Conservation (phyloP, 2,888 invertebrate genomes). For the Eucriotettix oculatus region DNA sequence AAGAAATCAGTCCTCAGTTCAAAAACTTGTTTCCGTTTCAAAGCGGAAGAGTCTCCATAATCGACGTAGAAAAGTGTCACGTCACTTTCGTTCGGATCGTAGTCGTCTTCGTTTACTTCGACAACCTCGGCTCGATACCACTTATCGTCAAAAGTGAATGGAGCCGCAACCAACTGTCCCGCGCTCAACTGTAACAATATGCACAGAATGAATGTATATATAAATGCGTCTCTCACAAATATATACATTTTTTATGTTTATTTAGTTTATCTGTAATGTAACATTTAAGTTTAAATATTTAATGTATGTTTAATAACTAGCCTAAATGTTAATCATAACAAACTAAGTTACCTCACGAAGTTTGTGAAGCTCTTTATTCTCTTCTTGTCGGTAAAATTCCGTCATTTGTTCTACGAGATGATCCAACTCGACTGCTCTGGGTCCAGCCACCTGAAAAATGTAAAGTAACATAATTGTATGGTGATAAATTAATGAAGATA, state of each 20-base stretch:
- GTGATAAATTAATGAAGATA: background rate
- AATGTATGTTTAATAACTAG: no score
- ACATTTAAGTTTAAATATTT: no score
- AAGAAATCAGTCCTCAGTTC: constrained; percentile 61
- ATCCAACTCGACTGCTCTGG: constrained; percentile 58
- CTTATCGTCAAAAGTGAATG: constrained; percentile 62
- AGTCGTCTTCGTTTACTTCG: constrained; percentile 42
- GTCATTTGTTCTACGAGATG: constrained; percentile 69
- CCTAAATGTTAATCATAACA: background rate
- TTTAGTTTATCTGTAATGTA: no score
- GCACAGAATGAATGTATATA: no score
- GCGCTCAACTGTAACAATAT: constrained; percentile 30
- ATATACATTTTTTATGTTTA: no score
- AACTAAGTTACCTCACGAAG: constrained; percentile 22
- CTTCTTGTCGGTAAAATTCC: constrained; percentile 49
- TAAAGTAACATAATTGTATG: no score
- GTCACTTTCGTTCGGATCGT: constrained; percentile 38
- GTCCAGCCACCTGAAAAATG: constrained; percentile 30
- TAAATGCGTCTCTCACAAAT: no score
- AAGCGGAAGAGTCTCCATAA: constrained; percentile 67
- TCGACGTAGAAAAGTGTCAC: constrained; percentile 69
- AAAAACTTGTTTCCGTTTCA: constrained; percentile 46
- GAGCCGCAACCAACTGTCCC: constrained; percentile 73
- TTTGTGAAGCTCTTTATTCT: constrained; percentile 42
- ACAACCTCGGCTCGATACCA: constrained; percentile 68